Evolutionary conservation across 1,140 invertebrate species (phyloP).

Genomic region (Marisa cornuarietis): DNA sequence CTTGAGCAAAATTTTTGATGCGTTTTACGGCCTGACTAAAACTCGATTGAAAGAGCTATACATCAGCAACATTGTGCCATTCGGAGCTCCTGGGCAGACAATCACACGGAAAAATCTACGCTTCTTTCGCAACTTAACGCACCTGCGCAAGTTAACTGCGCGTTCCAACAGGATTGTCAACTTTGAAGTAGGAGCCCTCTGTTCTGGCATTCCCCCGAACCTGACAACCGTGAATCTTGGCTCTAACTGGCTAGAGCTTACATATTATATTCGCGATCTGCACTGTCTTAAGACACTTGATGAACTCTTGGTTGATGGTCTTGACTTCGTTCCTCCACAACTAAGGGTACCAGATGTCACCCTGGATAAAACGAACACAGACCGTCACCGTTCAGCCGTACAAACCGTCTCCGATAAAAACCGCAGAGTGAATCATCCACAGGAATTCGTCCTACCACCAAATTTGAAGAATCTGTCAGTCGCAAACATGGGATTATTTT

Average conservation of each 20-base stretch:
- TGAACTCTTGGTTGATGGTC: neutral
- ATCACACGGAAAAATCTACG: slow-evolving; percentile 4
- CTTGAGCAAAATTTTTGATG: slow-evolving; percentile 6
- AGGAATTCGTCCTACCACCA: slow-evolving; percentile 19
- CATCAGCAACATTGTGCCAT: slow-evolving; percentile 1
- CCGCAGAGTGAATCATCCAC: too few species aligned
- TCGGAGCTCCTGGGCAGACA: slow-evolving; percentile 5
- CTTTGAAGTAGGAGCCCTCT: slow-evolving; percentile 6
- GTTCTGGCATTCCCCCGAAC: slow-evolving; percentile 11
- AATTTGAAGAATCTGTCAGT: slow-evolving; percentile 11
- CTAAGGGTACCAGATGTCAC: neutral
- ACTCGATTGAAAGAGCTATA: slow-evolving; percentile 19
- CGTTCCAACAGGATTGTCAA: slow-evolving; percentile 10
- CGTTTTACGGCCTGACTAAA: slow-evolving; percentile 22
- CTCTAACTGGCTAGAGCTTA: slow-evolving; percentile 9
- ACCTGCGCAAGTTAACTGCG: neutral
- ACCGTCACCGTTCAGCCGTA: too few species aligned
- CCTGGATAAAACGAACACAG: too few species aligned
- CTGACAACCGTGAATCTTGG: neutral
- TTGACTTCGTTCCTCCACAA: slow-evolving; percentile 10
- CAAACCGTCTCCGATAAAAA: too few species aligned
- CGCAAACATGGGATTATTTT: slow-evolving; percentile 21
- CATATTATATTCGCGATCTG: slow-evolving; percentile 14
- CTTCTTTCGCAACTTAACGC: slow-evolving; percentile 14
- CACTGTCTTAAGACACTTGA: slow-evolving; percentile 3